phyloP scores from a whole-genome alignment of 2,888 invertebrate species.

The Aleiodes alternator region DNA sequence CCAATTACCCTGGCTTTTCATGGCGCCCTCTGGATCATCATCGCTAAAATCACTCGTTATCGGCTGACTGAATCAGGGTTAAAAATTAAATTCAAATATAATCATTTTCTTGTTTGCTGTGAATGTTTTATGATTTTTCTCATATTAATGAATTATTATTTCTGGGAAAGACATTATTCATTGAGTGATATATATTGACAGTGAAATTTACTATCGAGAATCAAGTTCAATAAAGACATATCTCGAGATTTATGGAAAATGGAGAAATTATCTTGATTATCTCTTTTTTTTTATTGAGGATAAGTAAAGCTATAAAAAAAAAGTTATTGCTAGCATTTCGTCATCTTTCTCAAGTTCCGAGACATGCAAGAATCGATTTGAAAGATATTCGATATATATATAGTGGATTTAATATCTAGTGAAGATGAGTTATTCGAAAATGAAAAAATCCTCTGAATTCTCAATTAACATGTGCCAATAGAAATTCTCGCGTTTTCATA shows the following conservation, averaged over 20 bases:
- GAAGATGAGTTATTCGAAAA: constrained; percentile 32
- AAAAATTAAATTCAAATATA: constrained; percentile 5
- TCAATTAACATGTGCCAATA: constrained; percentile 29
- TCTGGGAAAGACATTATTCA: constrained; percentile 15
- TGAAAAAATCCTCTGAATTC: constrained; percentile 17
- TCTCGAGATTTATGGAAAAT: too few species aligned
- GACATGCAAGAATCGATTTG: too few species aligned
- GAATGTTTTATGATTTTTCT: constrained; percentile 8
- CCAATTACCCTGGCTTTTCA: constrained; percentile 13
- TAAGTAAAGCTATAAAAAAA: too few species aligned
- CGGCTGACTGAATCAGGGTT: constrained; percentile 27
- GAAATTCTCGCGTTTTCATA: not conserved
- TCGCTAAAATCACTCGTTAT: constrained; percentile 20
- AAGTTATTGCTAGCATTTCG: too few species aligned
- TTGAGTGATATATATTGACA: not conserved
- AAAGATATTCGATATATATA: too few species aligned
- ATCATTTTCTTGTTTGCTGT: constrained; percentile 5
- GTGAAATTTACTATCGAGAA: too few species aligned
- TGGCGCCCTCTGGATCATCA: constrained; percentile 25
- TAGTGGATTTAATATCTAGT: not conserved
- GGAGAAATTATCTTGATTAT: too few species aligned
- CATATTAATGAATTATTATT: not conserved
- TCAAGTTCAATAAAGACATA: too few species aligned
- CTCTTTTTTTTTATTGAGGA: too few species aligned
- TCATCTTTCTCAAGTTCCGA: too few species aligned